Percentiles rank a stretch among this genome's conserved stretches.
These are phyloP conservation scores for Seriola quinqueradiata DNA, from an alignment of 2,113 vertebrate species.

Conservation along the genomic window DNA sequence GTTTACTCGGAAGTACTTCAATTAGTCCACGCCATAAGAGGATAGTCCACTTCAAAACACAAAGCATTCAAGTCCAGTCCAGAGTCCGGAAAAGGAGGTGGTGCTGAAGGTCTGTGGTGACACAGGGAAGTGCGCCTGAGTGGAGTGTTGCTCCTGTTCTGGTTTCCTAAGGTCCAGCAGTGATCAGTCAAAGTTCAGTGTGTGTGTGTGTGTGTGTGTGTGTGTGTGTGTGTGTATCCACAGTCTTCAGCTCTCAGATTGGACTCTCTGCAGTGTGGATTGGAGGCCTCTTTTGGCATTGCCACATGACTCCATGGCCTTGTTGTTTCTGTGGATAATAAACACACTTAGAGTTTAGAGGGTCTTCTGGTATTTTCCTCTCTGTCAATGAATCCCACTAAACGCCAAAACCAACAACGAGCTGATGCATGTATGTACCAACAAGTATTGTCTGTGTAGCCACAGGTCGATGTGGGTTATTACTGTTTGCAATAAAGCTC, in stretches of 20 bases:
- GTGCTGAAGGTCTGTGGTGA: conserved; percentile 10
- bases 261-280: conserved; percentile 85
- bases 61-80: conserved; percentile 39
- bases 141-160: background rate
- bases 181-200: conserved; percentile 41
- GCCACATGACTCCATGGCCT: conserved; percentile 89
- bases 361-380: too few relatives aligned
- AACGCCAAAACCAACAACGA: too few relatives aligned
- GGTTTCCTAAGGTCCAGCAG: conserved; percentile 42
- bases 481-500: too few relatives aligned
- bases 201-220: conserved; percentile 16
- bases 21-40: conserved; percentile 16
- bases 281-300: conserved; percentile 89
- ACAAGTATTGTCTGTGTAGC: too few relatives aligned
- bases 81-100: conserved; percentile 7
- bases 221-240: conserved; percentile 3
- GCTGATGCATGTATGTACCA: too few relatives aligned
- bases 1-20: conserved; percentile 9
- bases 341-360: conserved; percentile 13
- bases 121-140: background rate
- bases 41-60: conserved; percentile 14
- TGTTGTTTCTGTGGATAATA: conserved; percentile 85
- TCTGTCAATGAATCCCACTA: too few relatives aligned
- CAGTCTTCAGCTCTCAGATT: conserved; percentile 74
- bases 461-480: too few relatives aligned